Evolutionary conservation across 2,113 vertebrate species (phyloP).

Genomic region (Tenrec ecaudatus): DNA sequence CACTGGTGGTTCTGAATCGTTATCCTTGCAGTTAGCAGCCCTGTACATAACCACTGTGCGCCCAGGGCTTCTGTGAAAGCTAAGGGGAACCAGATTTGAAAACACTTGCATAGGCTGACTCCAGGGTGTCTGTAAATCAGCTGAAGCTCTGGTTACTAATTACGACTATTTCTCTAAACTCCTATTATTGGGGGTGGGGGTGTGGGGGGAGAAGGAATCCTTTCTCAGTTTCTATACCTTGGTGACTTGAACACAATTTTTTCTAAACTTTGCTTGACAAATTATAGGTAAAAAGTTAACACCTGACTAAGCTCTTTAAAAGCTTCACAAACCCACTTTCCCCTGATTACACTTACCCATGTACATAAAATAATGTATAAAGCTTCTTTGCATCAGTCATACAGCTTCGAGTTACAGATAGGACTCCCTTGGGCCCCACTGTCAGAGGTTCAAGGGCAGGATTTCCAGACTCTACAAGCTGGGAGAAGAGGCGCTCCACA

Average conservation of each 20-base stretch:
- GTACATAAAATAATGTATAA: slow-evolving; percentile 95
- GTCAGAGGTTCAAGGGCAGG: slow-evolving; percentile 96
- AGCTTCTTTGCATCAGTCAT: slow-evolving; percentile 95
- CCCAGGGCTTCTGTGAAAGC: too few species aligned
- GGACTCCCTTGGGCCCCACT: slow-evolving; percentile 93
- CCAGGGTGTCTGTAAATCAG: too few species aligned
- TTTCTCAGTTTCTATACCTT: too few species aligned
- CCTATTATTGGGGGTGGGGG: too few species aligned
- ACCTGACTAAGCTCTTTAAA: slow-evolving; percentile 34
- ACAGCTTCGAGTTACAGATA: slow-evolving; percentile 94
- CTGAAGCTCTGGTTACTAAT: too few species aligned
- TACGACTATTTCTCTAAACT: too few species aligned
- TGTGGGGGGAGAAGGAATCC: background rate
- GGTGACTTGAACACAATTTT: background rate
- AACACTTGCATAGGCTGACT: too few species aligned
- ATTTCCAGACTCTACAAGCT: slow-evolving; percentile 96
- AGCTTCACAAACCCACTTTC: slow-evolving; percentile 31
- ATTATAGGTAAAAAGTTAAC: slow-evolving; percentile 34
- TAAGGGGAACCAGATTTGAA: too few species aligned
- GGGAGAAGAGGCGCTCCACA: slow-evolving; percentile 97
- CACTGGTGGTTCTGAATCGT: too few species aligned
- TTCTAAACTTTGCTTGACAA: background rate
- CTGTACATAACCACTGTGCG: too few species aligned
- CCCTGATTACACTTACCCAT: slow-evolving; percentile 90
- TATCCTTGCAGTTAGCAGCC: too few species aligned